Conservation (phyloP, 2,113 vertebrate genomes). For the Meleagris gallopavo region DNA sequence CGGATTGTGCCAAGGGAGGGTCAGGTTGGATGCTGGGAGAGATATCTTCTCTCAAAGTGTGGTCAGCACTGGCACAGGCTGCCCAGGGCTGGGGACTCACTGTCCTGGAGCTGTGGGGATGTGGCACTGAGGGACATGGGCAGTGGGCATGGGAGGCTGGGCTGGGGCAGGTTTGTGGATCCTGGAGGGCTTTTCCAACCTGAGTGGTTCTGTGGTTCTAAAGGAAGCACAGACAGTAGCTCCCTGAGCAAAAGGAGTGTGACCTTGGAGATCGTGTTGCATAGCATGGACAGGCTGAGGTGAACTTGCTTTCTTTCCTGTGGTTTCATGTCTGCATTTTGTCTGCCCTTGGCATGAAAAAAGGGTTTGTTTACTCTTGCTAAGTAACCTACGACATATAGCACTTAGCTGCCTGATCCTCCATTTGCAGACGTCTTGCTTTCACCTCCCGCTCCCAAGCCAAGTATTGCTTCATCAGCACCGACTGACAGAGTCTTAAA, state of each 20-base stretch:
- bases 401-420: neutral
- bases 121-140: too few relatives aligned
- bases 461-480: conserved; percentile 30
- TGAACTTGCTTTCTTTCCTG: neutral
- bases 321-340: conserved; percentile 15
- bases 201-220: neutral
- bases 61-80: too few relatives aligned
- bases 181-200: too few relatives aligned
- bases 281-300: neutral
- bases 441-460: neutral
- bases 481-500: neutral
- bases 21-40: too few relatives aligned
- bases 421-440: neutral
- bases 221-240: neutral
- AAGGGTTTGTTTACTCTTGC: neutral
- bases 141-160: too few relatives aligned
- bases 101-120: too few relatives aligned
- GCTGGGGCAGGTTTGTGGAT: too few relatives aligned
- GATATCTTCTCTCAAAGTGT: too few relatives aligned
- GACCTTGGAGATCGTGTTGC: neutral
- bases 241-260: neutral
- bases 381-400: neutral
- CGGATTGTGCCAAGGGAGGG: too few relatives aligned
- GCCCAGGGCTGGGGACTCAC: too few relatives aligned
- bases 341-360: conserved; percentile 5